Base-by-base conservation (phyloP, 2,797 vertebrate genomes). In the Siniperca obscura region DNA sequence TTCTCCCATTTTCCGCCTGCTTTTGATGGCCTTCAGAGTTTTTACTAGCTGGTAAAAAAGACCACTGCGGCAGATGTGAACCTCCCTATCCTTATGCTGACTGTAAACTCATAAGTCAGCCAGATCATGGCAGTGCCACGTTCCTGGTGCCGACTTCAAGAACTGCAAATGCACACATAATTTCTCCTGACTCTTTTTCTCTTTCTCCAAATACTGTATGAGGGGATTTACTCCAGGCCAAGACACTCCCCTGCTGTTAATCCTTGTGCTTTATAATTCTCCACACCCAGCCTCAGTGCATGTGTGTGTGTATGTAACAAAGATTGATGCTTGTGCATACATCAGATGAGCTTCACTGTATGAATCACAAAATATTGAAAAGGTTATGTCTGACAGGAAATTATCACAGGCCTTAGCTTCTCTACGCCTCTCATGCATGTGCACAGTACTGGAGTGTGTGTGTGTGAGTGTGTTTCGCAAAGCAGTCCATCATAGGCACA, bases 111-210 rank as follows among this genome's bases (percentile, higher is more conserved):
- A 46, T 84, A 83, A 85, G 76, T 79, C 85, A 81, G 70, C 42
- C 52, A 74, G 86, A 82, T 87, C 78, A 77, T 42, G 67, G 55
- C 22, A 36, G 70, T 65, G 27, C 48, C 76, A 76, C 57, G 50
- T 50, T 85, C 66, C 78, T 72, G 60, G 76, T 71, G 61, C 56
- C 30, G 57, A 73, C 73, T 83, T 68, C 30, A 55, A 83, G 69
- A 78, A 74, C 40, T 70, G 67, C 77, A 89, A 90, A 88, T 78
- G 56, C 59, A 72, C 76, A 57, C 60, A 82, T 86, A 86, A 94
- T 92, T 90, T 92, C 88, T 83, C 86, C 42, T 4, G 79, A 86
- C 83, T 77, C 84, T 85, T 89, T 81, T 84, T 78, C 74, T 87
- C 78, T 81, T 87, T 84, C 78, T 88, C 65, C 57, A 53, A 89